Base-by-base conservation (phyloP, 1,140 invertebrate species). In the Amyelois transitella region DNA sequence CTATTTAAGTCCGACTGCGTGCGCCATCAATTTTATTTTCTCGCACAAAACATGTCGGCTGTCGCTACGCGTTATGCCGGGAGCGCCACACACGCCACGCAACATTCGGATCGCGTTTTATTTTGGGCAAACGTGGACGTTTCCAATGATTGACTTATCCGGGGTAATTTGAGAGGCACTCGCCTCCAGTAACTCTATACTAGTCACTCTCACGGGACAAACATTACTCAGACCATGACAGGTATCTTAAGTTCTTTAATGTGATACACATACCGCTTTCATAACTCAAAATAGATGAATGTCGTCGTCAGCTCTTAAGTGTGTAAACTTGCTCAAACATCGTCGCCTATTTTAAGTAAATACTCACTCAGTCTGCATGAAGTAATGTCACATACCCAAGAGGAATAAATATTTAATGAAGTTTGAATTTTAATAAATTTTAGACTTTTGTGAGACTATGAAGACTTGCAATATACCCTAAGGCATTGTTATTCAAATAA, bases 1-100 rank as follows among this genome's bases (percentile, higher is more conserved):
- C 77, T 88, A 88, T 88, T 88, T 88, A 86, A 82, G 77, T 82
- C 73, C 72, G 78, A 71, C 80, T 75, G 75, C 75, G 72, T 69
- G 77, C 73, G 80, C 79, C 84, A 86, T 86, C 79, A 86, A 85
- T 88, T 88, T 88, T 88, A 86, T 88, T 88, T 88, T 88, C 85
- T 88, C 82, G 82, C 81, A 82, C 81, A 86, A 85, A 86, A 86
- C 84, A 86, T 80, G 85, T 86, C 77, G 78, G 77, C 85, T 86
- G 85, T 86, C 85, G 80, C 80, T 82, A 77, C 78, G 76, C 85
- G 84, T 86, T 85, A 86, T 77, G 74, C 69, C 65, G 69, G 66
- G 75, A 85, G 81, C 75, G 84, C 81, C 81, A 80, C 85, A 88
- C 81, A 38, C 32, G 32, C 32, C 32, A 38, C 32, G 81, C 78